phyloP scores from a whole-genome alignment of 1,140 invertebrate species.

The Chlorops oryzae region DNA sequence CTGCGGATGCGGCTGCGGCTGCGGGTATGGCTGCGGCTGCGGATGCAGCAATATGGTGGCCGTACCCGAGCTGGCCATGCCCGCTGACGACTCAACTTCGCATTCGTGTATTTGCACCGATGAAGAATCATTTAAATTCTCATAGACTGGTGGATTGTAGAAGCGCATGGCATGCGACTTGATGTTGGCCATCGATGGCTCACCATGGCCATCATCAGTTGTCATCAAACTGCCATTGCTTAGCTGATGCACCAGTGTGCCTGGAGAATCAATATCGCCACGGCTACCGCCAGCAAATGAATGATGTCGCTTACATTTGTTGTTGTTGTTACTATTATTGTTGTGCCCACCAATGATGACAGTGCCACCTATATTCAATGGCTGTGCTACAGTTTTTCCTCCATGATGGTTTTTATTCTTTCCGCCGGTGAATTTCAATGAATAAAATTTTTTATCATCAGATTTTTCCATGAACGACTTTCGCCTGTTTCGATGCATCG shows the following conservation, averaged over 20 bases:
- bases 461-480: slow-evolving; percentile 10
- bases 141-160: slow-evolving; percentile 42
- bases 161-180: slow-evolving; percentile 21
- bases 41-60: slow-evolving; percentile 33
- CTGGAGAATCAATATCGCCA: slow-evolving; percentile 34
- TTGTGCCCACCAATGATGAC: too few species aligned
- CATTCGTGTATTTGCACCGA: slow-evolving; percentile 50
- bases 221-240: too few species aligned
- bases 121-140: slow-evolving; percentile 52
- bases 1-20: neutral
- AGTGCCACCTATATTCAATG: neutral
- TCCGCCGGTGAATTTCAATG: slow-evolving; percentile 29
- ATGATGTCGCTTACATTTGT: slow-evolving; percentile 40
- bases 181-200: slow-evolving; percentile 1
- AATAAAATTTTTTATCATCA: slow-evolving; percentile 43
- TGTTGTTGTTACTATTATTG: slow-evolving; percentile 2
- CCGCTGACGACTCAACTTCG: slow-evolving; percentile 15
- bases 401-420: slow-evolving; percentile 8
- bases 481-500: slow-evolving; percentile 19
- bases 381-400: slow-evolving; percentile 9
- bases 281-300: slow-evolving; percentile 36
- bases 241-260: slow-evolving; percentile 5
- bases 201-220: neutral
- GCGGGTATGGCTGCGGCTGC: slow-evolving; percentile 14
- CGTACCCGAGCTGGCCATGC: slow-evolving; percentile 15